A percentile compares a stretch with the other conserved stretches of the same genome.
These are phyloP conservation scores for Steinernema feltiae DNA, from an alignment of 1,140 invertebrate species.

Conservation along the genomic window DNA sequence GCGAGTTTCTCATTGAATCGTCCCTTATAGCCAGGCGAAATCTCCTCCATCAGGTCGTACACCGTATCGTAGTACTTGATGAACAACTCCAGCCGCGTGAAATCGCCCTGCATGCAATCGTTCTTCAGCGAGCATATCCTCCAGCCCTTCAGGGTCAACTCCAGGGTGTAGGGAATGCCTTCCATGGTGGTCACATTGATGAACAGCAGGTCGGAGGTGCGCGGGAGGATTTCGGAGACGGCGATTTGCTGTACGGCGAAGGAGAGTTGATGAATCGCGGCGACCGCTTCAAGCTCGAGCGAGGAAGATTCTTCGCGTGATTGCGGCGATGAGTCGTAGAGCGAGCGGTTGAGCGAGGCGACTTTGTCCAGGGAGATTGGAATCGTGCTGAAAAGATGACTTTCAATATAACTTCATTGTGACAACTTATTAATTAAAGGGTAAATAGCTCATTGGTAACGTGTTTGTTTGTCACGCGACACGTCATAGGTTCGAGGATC, in stretches of 20 bases:
- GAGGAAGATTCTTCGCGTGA: slow-evolving; percentile 45
- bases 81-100: slow-evolving; percentile 54
- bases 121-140: slow-evolving; percentile 47
- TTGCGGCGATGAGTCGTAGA: slow-evolving; percentile 34
- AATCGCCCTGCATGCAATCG: slow-evolving; percentile 57
- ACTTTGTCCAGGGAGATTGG: slow-evolving; percentile 48
- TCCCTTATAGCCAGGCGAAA: slow-evolving; percentile 51
- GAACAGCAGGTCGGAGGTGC: slow-evolving; percentile 56
- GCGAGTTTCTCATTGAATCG: slow-evolving; percentile 46
- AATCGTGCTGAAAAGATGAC: slow-evolving; percentile 37
- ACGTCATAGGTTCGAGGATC: no score
- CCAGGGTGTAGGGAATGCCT: slow-evolving; percentile 56
- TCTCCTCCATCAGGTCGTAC: slow-evolving; percentile 49
- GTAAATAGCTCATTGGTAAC: no score
- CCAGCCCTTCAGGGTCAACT: slow-evolving; percentile 55
- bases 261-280: slow-evolving; percentile 55
- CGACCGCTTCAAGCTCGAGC: slow-evolving; percentile 53
- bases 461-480: no score
- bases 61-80: slow-evolving; percentile 55
- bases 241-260: slow-evolving; percentile 48
- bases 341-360: slow-evolving; percentile 33
- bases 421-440: not conserved
- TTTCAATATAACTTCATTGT: no score
- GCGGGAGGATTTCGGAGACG: slow-evolving; percentile 55
- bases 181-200: slow-evolving; percentile 56